Base-by-base conservation (phyloP, 2,888 invertebrate genomes). In the Fragum fragum region DNA sequence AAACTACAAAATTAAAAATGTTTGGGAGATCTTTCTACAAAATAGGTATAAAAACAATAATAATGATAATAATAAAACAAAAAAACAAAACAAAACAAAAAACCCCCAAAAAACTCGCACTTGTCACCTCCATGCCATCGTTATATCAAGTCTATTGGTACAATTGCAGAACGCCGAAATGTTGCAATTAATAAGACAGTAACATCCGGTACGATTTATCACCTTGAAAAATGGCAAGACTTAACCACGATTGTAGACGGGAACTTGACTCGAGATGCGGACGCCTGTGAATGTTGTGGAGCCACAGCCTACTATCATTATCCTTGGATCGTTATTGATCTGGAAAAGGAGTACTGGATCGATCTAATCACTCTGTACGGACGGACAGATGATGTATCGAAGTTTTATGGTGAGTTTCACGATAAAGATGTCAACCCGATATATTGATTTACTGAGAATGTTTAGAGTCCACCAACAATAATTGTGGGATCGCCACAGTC, bases 161-260 rank as follows among this genome's bases (percentile, higher is more conserved):
- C 9, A 36, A 9, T 47, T 47, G 7, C 16, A 57, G 57, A 21
- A 57, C 57, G 57, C 18, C 57, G 57, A 57, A 61, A 61, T 61
- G 61, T 61, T 32, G 61, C 61, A 18, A 11, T 61, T 18, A 61
- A 61, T 32, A 61, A 61, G 29, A 61, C 57, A 29, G 61, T 61
- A 9, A 29, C 61, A 29, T 11, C 61, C 16, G 29, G 32, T 11
- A 29, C 61, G 1, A 1, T 61, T 3, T 32, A 29, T 61, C 18
- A n/a, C 1, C 5, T 26, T 18, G 29, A 28, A 3, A 18, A 14
- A 6, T 61, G 61, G 61, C 3, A 18, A 3, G 32, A 32, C 29
- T 32, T 32, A 5, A 18, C 3, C 3, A 61, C 21, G 32, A 61
- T 61, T 32, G 29, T 61, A 23, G 61, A 61, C 18, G 61, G 61